phyloP scores from a whole-genome alignment of 23 tunicate genomes.

The Ciona savignyi region DNA sequence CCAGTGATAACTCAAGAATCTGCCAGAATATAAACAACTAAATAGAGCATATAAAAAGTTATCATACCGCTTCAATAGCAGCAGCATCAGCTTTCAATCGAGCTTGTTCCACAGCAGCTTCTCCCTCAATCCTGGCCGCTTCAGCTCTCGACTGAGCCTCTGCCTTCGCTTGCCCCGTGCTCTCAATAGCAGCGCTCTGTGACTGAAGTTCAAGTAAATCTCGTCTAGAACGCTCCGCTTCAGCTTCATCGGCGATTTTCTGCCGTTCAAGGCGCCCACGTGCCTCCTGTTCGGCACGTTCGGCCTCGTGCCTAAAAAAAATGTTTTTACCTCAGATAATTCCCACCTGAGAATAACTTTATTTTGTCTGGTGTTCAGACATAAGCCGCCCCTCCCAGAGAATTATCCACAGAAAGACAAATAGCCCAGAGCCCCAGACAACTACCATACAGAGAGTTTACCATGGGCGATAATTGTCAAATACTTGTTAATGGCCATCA shows the following conservation, averaged over 20 bases:
- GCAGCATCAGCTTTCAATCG: constrained; percentile 65
- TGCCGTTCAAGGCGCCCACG: constrained; percentile 89
- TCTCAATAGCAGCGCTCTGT: constrained; percentile 93
- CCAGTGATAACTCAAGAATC: no score
- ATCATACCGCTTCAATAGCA: constrained; percentile 63
- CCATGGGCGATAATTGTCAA: no score
- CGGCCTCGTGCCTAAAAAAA: constrained; percentile 74
- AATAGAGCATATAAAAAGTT: no score
- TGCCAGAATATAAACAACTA: no score
- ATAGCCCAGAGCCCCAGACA: no score
- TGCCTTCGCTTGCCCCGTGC: constrained; percentile 96
- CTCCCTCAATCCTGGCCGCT: constrained; percentile 87
- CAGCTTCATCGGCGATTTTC: constrained; percentile 90
- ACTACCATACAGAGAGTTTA: no score
- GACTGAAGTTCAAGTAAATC: constrained; percentile 88
- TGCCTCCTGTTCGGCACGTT: constrained; percentile 92
- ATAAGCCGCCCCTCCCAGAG: no score
- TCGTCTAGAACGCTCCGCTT: constrained; percentile 77
- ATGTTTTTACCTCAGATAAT: no score
- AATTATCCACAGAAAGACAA: no score
- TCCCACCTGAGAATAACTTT: no score
- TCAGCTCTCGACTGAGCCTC: constrained; percentile 96
- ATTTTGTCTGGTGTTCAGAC: no score
- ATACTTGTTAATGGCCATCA: no score
- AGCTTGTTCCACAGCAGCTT: constrained; percentile 94